These are phyloP conservation scores for Electrophaes corylata DNA, from an alignment of 2,888 invertebrate genomes.

Conservation along the genomic window DNA sequence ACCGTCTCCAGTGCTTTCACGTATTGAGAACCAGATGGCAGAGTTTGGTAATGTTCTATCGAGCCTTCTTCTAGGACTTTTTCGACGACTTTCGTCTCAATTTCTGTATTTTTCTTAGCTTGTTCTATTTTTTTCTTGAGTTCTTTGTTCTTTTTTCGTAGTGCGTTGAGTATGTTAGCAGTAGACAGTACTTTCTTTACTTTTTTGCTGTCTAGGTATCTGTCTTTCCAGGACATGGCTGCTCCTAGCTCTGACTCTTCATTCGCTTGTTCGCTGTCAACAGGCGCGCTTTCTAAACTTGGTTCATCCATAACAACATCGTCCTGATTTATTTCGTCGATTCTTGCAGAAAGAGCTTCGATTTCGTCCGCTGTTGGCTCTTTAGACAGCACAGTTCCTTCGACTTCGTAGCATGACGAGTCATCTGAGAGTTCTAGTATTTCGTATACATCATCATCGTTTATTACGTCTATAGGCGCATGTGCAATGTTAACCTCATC, in stretches of 20 bases:
- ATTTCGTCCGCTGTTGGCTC: conserved; percentile 76
- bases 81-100: conserved; percentile 39
- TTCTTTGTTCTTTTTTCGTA: conserved; percentile 84
- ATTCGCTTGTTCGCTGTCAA: conserved; percentile 9
- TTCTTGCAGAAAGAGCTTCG: conserved; percentile 74
- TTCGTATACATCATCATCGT: conserved; percentile 49
- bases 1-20: conserved; percentile 55
- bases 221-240: conserved; percentile 82
- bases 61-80: conserved; percentile 69
- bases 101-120: conserved; percentile 44
- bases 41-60: conserved; percentile 82
- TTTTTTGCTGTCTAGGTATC: conserved; percentile 85
- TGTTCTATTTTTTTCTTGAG: conserved; percentile 70
- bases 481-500: background rate
- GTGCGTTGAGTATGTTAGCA: conserved; percentile 83
- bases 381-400: conserved; percentile 69
- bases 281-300: background rate
- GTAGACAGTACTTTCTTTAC: conserved; percentile 83
- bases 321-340: conserved; percentile 71
- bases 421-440: conserved; percentile 72
- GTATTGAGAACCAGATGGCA: conserved; percentile 67
- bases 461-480: conserved; percentile 18
- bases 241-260: conserved; percentile 23
- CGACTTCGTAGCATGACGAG: conserved; percentile 68
- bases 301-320: background rate